Evolutionary conservation across 2,113 vertebrate species (phyloP), one percentile per base, ranked within the genome.

Genomic region (Equus quagga): DNA sequence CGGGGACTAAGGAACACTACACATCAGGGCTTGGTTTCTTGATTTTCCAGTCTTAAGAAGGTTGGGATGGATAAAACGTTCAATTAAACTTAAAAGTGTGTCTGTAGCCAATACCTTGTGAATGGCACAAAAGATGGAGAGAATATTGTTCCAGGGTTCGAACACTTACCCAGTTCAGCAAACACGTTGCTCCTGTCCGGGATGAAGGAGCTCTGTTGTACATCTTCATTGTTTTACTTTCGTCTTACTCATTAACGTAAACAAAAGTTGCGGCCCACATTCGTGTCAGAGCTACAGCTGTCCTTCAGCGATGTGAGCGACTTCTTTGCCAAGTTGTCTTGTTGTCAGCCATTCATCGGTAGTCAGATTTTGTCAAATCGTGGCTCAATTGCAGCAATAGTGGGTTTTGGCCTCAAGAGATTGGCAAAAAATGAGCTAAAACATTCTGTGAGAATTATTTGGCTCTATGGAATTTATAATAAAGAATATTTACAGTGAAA

Each of bases 261-360:
- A 70, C 81, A 46, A 56, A 56, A 9, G 13, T 56, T 73, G 3
- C 72, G 9, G 0, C 49, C 60, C 17, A 7, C 23, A 0, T 44
- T 44, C 24, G 0, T 24, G 70, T 28, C 8, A 5, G 31, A 64
- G 3, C 15, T 4, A 0, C 31, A 12, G 8, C 3, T 2, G 0
- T 5, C 84, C 80, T 54, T n/a, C 23, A 3, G 33, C 2, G 33
- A 44, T 3, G 9, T 8, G 36, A 49, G 44, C 3, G 0, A 5
- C 46, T 41, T 18, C 67, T 91, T 54, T 13, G 17, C 72, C 18
- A 73, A 54, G 23, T 13, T 0, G 0, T 9, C 2, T 24, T 8
- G 60, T 7, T 8, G 6, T 21, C 31, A 3, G 1, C 17, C 14
- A 8, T 83, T 58, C n/a, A 33, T 54, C 26, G 7, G 0, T 31